These are phyloP conservation scores for Achroia grisella DNA, from an alignment of 1,140 invertebrate genomes.

Conservation along the genomic window DNA sequence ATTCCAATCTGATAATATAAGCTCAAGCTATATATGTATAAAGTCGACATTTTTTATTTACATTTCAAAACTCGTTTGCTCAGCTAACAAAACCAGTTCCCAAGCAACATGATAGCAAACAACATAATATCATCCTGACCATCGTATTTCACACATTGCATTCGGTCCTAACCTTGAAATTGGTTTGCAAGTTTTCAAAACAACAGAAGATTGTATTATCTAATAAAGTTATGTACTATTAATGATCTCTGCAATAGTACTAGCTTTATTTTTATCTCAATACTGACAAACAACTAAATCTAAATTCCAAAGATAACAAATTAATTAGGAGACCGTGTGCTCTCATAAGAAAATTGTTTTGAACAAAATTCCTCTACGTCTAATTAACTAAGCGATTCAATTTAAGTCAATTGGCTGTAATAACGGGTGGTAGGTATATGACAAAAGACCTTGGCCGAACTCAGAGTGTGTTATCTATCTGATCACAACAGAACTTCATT, in stretches of 20 bases:
- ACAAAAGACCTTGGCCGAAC: constrained; percentile 12
- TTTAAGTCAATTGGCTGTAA: constrained; percentile 13
- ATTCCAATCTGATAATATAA: too few species aligned
- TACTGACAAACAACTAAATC: background rate
- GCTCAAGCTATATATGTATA: background rate
- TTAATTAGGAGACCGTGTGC: too few species aligned
- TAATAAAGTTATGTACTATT: too few species aligned
- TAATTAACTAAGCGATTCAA: too few species aligned
- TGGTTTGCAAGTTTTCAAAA: background rate
- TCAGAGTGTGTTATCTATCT: constrained; percentile 6
- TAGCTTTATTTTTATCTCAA: too few species aligned
- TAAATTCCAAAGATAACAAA: background rate
- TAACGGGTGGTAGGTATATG: background rate
- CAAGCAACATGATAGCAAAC: background rate
- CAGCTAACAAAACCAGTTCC: constrained; percentile 18
- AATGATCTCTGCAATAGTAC: too few species aligned
- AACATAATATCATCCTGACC: too few species aligned
- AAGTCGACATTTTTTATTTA: constrained; percentile 23
- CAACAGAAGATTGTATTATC: background rate
- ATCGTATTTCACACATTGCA: background rate
- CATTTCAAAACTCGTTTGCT: constrained; percentile 23
- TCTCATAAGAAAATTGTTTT: too few species aligned
- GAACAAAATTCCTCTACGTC: too few species aligned
- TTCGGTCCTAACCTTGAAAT: background rate
- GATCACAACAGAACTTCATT: constrained; percentile 5